phyloP scores from a whole-genome alignment of 2,113 vertebrate genomes.

The Urocitellus parryii region DNA sequence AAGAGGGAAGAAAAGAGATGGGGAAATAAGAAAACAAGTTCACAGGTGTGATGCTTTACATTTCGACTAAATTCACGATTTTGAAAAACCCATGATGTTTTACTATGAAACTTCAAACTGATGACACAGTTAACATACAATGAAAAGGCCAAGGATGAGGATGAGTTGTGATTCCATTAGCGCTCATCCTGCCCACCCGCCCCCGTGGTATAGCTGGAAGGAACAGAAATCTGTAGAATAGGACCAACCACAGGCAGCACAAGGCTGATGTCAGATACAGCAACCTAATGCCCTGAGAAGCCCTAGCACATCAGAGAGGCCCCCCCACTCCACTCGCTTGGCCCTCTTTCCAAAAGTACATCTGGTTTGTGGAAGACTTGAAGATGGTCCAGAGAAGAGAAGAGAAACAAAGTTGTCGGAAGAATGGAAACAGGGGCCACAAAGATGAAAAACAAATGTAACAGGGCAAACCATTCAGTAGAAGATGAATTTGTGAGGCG shows the following conservation, averaged over 20 bases:
- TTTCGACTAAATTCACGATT: slow-evolving; percentile 11
- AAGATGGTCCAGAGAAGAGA: slow-evolving; percentile 52
- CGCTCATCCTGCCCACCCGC: neutral
- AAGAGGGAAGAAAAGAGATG: neutral
- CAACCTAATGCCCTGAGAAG: neutral
- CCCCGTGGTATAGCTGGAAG: neutral
- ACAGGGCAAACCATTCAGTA: neutral
- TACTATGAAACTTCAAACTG: neutral
- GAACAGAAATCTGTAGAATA: neutral
- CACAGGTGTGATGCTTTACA: neutral
- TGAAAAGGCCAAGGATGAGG: slow-evolving; percentile 13
- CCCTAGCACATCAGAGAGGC: neutral
- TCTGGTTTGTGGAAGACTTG: slow-evolving; percentile 60
- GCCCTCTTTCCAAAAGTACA: slow-evolving; percentile 55
- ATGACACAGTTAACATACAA: neutral
- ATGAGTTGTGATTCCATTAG: neutral
- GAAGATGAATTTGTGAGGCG: neutral
- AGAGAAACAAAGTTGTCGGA: slow-evolving; percentile 54
- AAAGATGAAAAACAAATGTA: slow-evolving; percentile 68
- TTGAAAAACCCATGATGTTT: slow-evolving; percentile 36
- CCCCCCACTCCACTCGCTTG: neutral
- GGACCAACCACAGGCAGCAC: neutral
- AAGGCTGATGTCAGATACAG: neutral
- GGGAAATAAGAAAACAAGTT: slow-evolving; percentile 8
- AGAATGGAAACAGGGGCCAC: slow-evolving; percentile 52